These are phyloP conservation scores for Phalacrocorax pelagicus DNA, from an alignment of 2,113 vertebrate genomes.

Conservation along the genomic window DNA sequence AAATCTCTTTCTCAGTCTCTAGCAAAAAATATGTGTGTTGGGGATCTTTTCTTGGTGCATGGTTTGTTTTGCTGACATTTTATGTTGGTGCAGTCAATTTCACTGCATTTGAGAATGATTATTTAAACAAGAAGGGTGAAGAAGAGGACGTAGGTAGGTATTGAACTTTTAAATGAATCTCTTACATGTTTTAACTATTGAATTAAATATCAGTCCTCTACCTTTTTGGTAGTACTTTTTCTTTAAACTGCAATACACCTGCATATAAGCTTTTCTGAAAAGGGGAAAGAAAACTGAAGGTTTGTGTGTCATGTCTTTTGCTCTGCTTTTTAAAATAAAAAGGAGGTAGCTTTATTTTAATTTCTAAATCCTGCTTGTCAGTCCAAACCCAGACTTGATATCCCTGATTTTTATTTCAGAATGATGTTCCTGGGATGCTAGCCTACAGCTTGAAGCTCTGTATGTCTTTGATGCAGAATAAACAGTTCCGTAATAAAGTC, in stretches of 20 bases:
- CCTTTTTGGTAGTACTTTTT: not conserved
- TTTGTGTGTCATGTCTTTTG: not conserved
- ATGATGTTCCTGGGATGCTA: conserved; percentile 92
- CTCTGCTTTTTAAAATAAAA: not conserved
- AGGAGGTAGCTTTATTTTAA: not conserved
- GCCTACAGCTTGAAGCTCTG: conserved; percentile 99
- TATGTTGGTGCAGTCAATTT: not conserved
- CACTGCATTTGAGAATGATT: not conserved
- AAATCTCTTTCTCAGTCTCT: not conserved
- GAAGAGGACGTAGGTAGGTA: not conserved
- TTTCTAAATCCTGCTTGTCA: not conserved
- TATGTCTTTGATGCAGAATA: conserved; percentile 99
- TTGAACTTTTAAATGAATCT: not conserved
- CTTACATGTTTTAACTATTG: not conserved
- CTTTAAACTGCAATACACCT: not conserved
- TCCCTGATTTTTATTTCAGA: conserved; percentile 77
- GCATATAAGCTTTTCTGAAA: not conserved
- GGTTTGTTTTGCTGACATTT: not conserved
- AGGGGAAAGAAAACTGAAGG: not conserved
- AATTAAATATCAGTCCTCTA: not conserved
- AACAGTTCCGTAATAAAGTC: conserved; percentile 96
- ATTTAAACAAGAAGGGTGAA: not conserved
- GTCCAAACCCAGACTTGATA: not conserved
- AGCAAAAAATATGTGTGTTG: not conserved
- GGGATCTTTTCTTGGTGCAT: not conserved